Evolutionary conservation across 2,888 invertebrate species (phyloP).

Genomic region (Dasypolia templi): DNA sequence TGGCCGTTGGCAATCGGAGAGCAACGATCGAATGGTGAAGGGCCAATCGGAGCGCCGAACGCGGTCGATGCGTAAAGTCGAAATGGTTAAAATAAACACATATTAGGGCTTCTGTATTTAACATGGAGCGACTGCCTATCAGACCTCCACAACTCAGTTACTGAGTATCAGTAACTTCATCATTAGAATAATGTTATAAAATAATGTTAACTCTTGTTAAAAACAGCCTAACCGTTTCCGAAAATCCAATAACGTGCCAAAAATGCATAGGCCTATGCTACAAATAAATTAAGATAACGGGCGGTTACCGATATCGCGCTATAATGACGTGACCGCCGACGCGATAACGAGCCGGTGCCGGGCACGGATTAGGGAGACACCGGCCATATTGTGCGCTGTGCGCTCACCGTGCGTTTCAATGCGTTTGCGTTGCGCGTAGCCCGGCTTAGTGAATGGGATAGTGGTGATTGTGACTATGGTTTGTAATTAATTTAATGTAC

Average conservation of each 20-base stretch:
- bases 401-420: conserved; percentile 35
- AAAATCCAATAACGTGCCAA: conserved; percentile 1
- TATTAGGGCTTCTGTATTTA: too few species aligned
- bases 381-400: conserved; percentile 57
- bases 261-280: conserved; percentile 21
- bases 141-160: too few species aligned
- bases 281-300: conserved; percentile 67
- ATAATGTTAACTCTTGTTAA: background rate
- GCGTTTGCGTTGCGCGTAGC: conserved; percentile 45
- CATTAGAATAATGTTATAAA: too few species aligned
- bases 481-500: conserved; percentile 36
- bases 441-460: conserved; percentile 39
- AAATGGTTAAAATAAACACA: too few species aligned
- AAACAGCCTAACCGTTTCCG: background rate
- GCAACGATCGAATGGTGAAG: too few species aligned
- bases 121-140: too few species aligned
- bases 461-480: conserved; percentile 8
- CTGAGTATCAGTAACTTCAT: too few species aligned
- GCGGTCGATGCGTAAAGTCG: too few species aligned
- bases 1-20: too few species aligned
- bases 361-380: conserved; percentile 72
- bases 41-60: too few species aligned
- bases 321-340: conserved; percentile 79
- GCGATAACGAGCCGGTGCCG: conserved; percentile 79
- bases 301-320: conserved; percentile 59